Base-by-base conservation (phyloP, 2,797 vertebrate genomes). In the Perodicticus potto region DNA sequence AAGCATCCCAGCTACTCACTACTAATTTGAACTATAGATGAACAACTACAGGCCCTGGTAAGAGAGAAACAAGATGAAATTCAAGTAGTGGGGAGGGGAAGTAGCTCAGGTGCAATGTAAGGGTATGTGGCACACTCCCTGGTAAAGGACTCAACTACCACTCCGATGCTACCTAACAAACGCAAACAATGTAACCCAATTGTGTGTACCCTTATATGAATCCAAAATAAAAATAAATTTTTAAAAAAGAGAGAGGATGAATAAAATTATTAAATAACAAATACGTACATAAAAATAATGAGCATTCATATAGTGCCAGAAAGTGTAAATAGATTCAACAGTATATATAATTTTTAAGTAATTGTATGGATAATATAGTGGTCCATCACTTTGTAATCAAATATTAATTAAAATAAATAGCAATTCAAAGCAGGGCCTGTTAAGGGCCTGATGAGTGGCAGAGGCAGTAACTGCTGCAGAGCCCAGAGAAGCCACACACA, bases 371-470 rank as follows among this genome's bases (percentile, higher is more conserved):
- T 72, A 61, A 73, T 80, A 53, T 87, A 63, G 78, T 76, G 34
- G 23, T 34, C 2, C 76, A 55, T 57, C 14, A 37, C 5, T 93
- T 94, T 86, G 13, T 93, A 93, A 89, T 53, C 76, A 90, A 91
- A 70, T 81, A 86, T 74, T 81, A 90, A 94, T 59, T 78, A 45
- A 91, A 83, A 69, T 63, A 85, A 96, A 81, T 72, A 77, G 70
- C 19, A 86, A 85, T 53, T 95, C 27, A 82, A 63, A 88, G 80
- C 29, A 74, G 5, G 73, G 53, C 29, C 20, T 95, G 19, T 34
- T 70, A 74, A 70, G 37, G 29, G 14, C 12, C n/a, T 40, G 67
- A 49, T 61, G 83, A 92, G 13, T 45, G 34, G 5, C 22, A 61
- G n/a, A 77, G 29, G 19, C 27, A 84, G 63, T 65, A 67, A 87